A percentile compares a stretch with the other conserved stretches of the same genome.
Conservation (phyloP, 1,140 invertebrate genomes). For the Ceratosolen fusciceps region DNA sequence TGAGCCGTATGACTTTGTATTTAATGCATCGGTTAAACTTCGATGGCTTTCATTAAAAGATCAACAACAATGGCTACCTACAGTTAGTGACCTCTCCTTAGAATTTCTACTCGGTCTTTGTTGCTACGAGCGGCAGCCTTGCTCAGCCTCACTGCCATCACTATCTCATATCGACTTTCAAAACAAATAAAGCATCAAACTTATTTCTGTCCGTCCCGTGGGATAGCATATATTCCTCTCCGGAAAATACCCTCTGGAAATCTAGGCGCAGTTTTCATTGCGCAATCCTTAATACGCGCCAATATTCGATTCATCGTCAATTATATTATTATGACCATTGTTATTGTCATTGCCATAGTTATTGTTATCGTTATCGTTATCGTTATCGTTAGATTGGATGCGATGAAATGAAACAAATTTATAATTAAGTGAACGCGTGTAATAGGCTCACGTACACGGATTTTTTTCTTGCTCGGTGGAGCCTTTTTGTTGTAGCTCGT, state of each 20-base stretch:
- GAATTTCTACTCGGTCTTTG: background rate
- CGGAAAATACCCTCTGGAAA: too few relatives aligned
- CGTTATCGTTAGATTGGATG: too few relatives aligned
- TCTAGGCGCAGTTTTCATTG: too few relatives aligned
- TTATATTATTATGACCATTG: slow-evolving; percentile 1
- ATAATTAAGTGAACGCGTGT: background rate
- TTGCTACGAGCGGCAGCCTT: background rate
- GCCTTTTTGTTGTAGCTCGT: background rate
- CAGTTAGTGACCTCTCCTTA: background rate
- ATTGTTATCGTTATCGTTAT: too few relatives aligned
- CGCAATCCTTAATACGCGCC: too few relatives aligned
- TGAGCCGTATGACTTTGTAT: too few relatives aligned
- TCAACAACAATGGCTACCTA: background rate
- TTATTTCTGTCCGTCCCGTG: background rate
- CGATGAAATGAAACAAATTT: slow-evolving; percentile 22
- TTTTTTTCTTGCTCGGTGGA: slow-evolving; percentile 33
- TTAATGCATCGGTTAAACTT: too few relatives aligned
- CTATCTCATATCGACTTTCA: background rate
- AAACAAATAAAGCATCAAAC: slow-evolving; percentile 24
- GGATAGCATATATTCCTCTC: slow-evolving; percentile 40
- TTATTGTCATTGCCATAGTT: slow-evolving; percentile 1
- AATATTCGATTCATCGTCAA: slow-evolving; percentile 19
- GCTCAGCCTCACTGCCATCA: background rate
- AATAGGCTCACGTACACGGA: background rate
- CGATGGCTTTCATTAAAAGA: too few relatives aligned